A percentile compares a stretch with the other conserved stretches of the same genome.
Conservation (phyloP, 1,140 invertebrate genomes). For the Macrotrachela quadricornifera region DNA sequence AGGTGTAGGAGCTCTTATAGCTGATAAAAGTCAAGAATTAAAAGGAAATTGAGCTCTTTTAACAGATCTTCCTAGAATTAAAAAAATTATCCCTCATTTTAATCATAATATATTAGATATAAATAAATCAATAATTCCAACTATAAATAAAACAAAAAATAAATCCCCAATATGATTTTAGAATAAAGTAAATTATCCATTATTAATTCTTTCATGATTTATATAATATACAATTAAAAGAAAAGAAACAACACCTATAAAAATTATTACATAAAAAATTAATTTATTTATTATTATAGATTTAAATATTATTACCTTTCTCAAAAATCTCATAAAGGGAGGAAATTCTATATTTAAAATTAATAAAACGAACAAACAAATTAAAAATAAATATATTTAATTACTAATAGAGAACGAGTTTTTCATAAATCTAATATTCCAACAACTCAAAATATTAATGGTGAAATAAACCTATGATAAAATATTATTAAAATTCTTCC, state of each 20-base stretch:
- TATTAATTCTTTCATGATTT: constrained; percentile 38
- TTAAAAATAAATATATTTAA: too few relatives aligned
- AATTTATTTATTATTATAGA: too few relatives aligned
- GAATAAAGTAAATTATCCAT: constrained; percentile 40
- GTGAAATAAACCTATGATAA: too few relatives aligned
- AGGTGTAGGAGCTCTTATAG: constrained; percentile 45
- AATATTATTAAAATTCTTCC: too few relatives aligned
- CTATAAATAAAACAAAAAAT: constrained; percentile 9
- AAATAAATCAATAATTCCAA: too few relatives aligned
- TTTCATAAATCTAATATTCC: too few relatives aligned
- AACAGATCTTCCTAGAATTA: constrained; percentile 22
- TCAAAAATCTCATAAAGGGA: too few relatives aligned
- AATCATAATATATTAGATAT: background rate
- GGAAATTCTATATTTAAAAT: too few relatives aligned
- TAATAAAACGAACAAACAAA: too few relatives aligned
- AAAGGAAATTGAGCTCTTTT: constrained; percentile 52
- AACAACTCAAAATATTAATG: too few relatives aligned
- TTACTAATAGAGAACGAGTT: too few relatives aligned
- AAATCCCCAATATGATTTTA: constrained; percentile 33
- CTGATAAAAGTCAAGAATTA: constrained; percentile 43
- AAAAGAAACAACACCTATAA: constrained; percentile 42
- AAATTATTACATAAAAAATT: constrained; percentile 44
- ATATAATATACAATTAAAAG: constrained; percentile 44
- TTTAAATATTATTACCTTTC: too few relatives aligned
- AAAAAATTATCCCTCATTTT: background rate